Evolutionary conservation across 2,113 vertebrate genomes (phyloP), one percentile per base, ranked within the genome.

Genomic region (Oryzias melastigma): DNA sequence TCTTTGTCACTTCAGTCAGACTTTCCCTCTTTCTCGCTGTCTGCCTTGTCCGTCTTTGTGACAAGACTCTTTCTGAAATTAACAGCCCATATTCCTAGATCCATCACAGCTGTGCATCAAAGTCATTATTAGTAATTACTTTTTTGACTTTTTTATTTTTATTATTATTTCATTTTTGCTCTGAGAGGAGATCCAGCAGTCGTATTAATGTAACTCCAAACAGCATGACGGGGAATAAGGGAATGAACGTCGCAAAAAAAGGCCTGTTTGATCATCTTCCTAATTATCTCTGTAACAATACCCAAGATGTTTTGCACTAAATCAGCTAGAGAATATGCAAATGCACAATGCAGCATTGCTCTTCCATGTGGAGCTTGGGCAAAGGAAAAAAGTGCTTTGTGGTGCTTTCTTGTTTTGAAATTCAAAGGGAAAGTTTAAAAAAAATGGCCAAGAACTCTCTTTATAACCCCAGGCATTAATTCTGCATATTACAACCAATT

Each of bases 401-500:
- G 72, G 57, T 52, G 58, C 80, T 72, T 78, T 80, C 77, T 85
- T 81, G 80, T 84, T 90, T 87, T 80, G 80, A 90, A 88, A 90
- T 91, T 92, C 87, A 90, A 91, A 91, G 85, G 83, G 69, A 86
- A 77, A 85, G 73, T 35, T 35, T 12, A 35, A 47, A 68, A n/a
- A 75, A 81, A 71, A 78, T 55, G 62, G 75, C 84, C 62, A 77
- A 84, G 81, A 76, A 89, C 81, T 88, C 83, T 83, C 84, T 89
- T 90, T 87, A 88, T 84, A 89, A 87, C 85, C 86, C 65, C 45
- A 72, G 69, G 87, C 86, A 90, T 90, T 87, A 87, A 90, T 88
- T 87, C 82, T 90, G 89, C 85, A 90, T 90, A 89, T 87, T 90
- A 89, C 72, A 83, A 87, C 89, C 89, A 89, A 90, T 92, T 91